Evolutionary conservation across 2,888 invertebrate species (phyloP).

Genomic region (Tortricodes alternella): DNA sequence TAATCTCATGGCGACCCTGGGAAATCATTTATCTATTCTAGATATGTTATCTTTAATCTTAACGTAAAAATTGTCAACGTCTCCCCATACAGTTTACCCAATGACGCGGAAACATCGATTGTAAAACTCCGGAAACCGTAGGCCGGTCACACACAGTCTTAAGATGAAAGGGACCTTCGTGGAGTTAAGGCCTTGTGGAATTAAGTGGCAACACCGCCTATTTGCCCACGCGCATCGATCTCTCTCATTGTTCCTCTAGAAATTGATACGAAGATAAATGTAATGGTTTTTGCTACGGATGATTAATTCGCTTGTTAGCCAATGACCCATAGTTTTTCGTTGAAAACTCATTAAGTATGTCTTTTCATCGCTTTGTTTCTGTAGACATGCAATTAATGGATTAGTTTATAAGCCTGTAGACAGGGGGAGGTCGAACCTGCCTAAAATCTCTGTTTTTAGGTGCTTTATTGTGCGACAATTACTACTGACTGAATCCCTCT

Average conservation of each 20-base stretch:
- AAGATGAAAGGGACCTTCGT: constrained; percentile 42
- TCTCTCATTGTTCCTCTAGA: constrained; percentile 61
- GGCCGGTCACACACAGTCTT: constrained; percentile 50
- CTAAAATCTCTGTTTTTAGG: too few relatives aligned
- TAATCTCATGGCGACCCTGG: constrained; percentile 24
- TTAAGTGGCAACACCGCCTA: constrained; percentile 37
- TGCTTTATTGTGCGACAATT: too few relatives aligned
- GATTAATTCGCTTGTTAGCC: constrained; percentile 40
- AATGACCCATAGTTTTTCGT: constrained; percentile 13
- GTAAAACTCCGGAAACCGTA: constrained; percentile 69
- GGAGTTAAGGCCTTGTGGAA: constrained; percentile 49
- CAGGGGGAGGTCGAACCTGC: too few relatives aligned
- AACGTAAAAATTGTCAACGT: constrained; percentile 6
- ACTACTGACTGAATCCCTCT: too few relatives aligned
- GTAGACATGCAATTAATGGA: neutral
- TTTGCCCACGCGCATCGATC: constrained; percentile 64
- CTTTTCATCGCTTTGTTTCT: neutral
- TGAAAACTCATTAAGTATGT: neutral
- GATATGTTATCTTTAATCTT: constrained; percentile 26
- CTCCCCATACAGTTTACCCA: constrained; percentile 36
- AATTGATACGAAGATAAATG: constrained; percentile 38
- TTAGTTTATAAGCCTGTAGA: neutral
- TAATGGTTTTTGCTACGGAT: constrained; percentile 43
- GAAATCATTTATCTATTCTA: constrained; percentile 17
- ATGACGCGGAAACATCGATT: constrained; percentile 64